These are phyloP conservation scores for Ametastegia equiseti DNA, from an alignment of 2,888 invertebrate genomes.

Conservation along the genomic window DNA sequence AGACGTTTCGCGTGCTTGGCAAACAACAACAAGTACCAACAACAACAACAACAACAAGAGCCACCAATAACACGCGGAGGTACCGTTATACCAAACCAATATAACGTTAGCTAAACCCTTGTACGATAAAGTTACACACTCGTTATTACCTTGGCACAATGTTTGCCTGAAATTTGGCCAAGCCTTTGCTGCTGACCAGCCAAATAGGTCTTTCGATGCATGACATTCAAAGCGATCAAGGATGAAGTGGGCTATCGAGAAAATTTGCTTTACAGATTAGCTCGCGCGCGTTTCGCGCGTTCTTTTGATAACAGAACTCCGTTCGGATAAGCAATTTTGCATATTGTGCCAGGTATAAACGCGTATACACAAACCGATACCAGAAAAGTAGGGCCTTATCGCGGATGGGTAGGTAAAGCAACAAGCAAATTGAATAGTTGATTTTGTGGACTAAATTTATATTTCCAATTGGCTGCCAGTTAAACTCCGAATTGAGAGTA, in stretches of 20 bases:
- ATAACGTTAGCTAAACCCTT: constrained; percentile 9
- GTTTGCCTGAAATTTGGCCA: constrained; percentile 22
- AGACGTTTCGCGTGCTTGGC: constrained; percentile 4
- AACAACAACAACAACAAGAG: not conserved
- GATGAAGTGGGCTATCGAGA: not conserved
- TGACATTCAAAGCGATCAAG: not conserved
- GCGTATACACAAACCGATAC: too few relatives aligned
- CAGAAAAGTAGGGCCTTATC: not conserved
- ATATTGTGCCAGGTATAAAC: too few relatives aligned
- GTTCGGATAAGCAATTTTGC: not conserved
- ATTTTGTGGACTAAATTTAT: not conserved
- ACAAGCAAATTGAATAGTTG: constrained; percentile 1
- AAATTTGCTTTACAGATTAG: constrained; percentile 40
- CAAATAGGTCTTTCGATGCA: not conserved
- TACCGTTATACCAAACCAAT: not conserved
- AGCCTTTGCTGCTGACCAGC: not conserved
- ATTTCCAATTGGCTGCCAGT: not conserved
- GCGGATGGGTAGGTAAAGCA: not conserved
- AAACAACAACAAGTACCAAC: constrained; percentile 21
- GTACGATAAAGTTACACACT: constrained; percentile 24
- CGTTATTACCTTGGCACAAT: not conserved
- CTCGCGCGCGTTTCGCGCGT: not conserved
- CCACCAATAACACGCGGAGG: not conserved
- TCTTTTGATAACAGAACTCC: constrained; percentile 8
- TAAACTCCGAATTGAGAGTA: not conserved